Evolutionary conservation across 2,888 invertebrate genomes (phyloP).

Genomic region (Endomychus coccineus): DNA sequence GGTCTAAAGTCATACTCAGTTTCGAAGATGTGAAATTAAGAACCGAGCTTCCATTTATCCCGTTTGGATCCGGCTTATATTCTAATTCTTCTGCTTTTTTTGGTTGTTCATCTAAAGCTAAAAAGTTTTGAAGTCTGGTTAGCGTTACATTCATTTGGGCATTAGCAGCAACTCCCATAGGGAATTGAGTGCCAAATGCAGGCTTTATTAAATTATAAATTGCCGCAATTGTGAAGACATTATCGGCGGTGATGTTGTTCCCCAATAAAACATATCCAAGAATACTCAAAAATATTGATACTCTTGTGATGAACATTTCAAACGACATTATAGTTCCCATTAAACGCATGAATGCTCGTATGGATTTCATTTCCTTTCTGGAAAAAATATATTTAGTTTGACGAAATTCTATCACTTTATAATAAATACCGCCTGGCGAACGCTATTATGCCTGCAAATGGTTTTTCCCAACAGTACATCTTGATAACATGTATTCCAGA

Average conservation of each 20-base stretch:
- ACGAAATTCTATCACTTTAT: too few species aligned
- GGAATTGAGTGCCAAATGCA: conserved; percentile 86
- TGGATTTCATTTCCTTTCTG: conserved; percentile 65
- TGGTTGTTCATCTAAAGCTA: conserved; percentile 41
- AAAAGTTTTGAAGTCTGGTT: conserved; percentile 57
- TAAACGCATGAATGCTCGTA: conserved; percentile 67
- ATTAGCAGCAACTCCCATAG: conserved; percentile 73
- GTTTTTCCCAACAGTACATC: too few species aligned
- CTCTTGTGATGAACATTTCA: conserved; percentile 81
- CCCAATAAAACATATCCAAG: conserved; percentile 67
- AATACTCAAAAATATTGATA: conserved; percentile 80
- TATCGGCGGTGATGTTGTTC: conserved; percentile 68
- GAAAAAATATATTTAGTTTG: conserved; percentile 27
- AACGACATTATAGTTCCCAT: conserved; percentile 71
- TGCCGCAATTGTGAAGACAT: conserved; percentile 81
- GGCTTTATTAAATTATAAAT: conserved; percentile 84
- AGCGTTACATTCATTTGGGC: conserved; percentile 76
- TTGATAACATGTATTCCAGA: too few species aligned
- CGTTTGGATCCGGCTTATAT: too few species aligned
- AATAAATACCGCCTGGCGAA: too few species aligned
- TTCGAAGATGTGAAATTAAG: too few species aligned
- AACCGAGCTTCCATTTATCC: too few species aligned
- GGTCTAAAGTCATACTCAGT: conserved; percentile 37
- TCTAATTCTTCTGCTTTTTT: conserved; percentile 23
- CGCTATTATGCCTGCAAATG: too few species aligned